phyloP scores from a whole-genome alignment of 1,140 invertebrate species.

The Pogonomyrmex californicus region DNA sequence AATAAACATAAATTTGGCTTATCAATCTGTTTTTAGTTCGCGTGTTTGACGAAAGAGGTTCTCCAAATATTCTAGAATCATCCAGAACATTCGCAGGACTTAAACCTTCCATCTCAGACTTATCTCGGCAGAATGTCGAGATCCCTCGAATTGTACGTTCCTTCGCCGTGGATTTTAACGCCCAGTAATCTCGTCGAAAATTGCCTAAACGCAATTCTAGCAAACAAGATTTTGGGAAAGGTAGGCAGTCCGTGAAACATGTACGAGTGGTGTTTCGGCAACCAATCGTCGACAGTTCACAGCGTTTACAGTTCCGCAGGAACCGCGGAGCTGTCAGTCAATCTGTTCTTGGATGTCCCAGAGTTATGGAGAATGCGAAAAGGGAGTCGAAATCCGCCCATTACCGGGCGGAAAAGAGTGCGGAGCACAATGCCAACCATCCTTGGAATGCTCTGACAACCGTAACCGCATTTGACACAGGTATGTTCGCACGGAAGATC shows the following conservation, averaged over 20 bases:
- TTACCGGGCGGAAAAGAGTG: not conserved
- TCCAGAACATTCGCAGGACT: not conserved
- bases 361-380: not conserved
- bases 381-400: not conserved
- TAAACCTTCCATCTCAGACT: not conserved
- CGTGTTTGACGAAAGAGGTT: not conserved
- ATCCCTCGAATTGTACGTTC: not conserved
- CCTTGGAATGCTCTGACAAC: constrained; percentile 62
- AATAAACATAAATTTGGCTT: not conserved
- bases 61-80: not conserved
- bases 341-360: not conserved
- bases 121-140: not conserved
- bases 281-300: not conserved
- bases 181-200: too few relatives aligned
- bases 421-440: constrained; percentile 6
- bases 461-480: constrained; percentile 64
- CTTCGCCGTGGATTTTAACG: not conserved
- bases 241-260: not conserved
- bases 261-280: not conserved
- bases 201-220: not conserved
- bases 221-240: not conserved
- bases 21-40: not conserved
- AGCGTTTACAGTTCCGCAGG: not conserved
- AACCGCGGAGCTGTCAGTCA: not conserved
- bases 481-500: constrained; percentile 61